phyloP scores from a whole-genome alignment of 2,888 invertebrate genomes.

The Nomada ferruginata region DNA sequence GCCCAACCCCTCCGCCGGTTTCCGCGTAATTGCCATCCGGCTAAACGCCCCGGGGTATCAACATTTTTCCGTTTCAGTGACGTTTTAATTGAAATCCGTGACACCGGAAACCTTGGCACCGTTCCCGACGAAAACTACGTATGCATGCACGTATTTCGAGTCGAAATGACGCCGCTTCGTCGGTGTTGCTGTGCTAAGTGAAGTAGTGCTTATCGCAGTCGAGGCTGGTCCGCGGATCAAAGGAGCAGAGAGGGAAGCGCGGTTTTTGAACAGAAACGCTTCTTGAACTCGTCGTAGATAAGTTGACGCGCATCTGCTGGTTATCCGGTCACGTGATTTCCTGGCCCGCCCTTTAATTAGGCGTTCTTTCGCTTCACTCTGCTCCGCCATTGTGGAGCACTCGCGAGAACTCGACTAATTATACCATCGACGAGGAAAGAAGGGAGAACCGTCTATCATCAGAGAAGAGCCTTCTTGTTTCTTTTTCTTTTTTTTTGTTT shows the following conservation, averaged over 20 bases:
- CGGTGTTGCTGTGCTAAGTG: slow-evolving; percentile 11
- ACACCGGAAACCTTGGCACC: slow-evolving; percentile 31
- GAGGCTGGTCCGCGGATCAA: slow-evolving; percentile 51
- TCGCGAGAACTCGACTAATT: slow-evolving; percentile 43
- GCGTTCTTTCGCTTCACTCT: slow-evolving; percentile 7
- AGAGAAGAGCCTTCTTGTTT: neutral
- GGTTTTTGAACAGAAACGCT: slow-evolving; percentile 11
- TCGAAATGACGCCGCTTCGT: slow-evolving; percentile 8
- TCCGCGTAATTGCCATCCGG: slow-evolving; percentile 42
- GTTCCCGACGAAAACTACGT: neutral
- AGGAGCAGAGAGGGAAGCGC: slow-evolving; percentile 23
- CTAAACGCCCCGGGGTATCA: slow-evolving; percentile 42
- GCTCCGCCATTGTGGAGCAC: slow-evolving; percentile 21
- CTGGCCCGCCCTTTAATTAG: slow-evolving; percentile 56
- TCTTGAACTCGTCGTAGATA: slow-evolving; percentile 54
- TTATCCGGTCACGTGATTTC: slow-evolving; percentile 29
- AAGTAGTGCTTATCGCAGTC: slow-evolving; percentile 66
- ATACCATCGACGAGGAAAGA: slow-evolving; percentile 11
- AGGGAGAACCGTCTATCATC: slow-evolving; percentile 32
- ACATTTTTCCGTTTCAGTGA: slow-evolving; percentile 50
- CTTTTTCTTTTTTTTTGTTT: slow-evolving; percentile 11
- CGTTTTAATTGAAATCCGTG: slow-evolving; percentile 54
- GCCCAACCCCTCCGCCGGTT: neutral
- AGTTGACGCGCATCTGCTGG: slow-evolving; percentile 38
- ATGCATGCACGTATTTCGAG: neutral